A percentile compares a stretch with the other conserved stretches of the same genome.
These are phyloP conservation scores for Cynoglossus semilaevis DNA, from an alignment of 2,113 vertebrate genomes.

Conservation along the genomic window DNA sequence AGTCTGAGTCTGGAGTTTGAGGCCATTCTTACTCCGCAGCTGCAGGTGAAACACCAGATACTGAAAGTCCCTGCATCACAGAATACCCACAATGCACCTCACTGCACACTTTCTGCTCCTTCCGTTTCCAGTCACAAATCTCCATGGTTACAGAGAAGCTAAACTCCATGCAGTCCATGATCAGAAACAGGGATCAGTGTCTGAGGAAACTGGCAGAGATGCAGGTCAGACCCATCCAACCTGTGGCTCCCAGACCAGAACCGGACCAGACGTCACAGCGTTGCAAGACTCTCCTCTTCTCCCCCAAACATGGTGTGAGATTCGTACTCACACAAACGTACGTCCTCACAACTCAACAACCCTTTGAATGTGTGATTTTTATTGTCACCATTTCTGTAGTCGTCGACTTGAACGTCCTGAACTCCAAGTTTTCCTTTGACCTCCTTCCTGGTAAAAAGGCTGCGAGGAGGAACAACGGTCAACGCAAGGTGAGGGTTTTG, in stretches of 20 bases:
- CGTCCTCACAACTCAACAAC: not conserved
- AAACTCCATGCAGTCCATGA: slow-evolving; percentile 80
- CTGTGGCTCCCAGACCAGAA: slow-evolving; percentile 84
- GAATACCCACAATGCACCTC: not conserved
- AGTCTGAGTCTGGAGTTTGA: slow-evolving; percentile 85
- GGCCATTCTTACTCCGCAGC: slow-evolving; percentile 81
- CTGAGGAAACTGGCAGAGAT: slow-evolving; percentile 81
- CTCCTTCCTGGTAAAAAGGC: slow-evolving; percentile 87
- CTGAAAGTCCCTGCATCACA: not conserved
- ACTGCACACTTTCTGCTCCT: not conserved
- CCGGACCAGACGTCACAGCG: slow-evolving; percentile 70
- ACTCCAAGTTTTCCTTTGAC: slow-evolving; percentile 89
- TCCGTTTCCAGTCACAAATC: slow-evolving; percentile 79
- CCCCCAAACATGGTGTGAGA: slow-evolving; percentile 85
- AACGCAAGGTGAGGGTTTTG: slow-evolving; percentile 78
- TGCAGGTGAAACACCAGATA: slow-evolving; percentile 77
- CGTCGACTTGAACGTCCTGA: slow-evolving; percentile 83
- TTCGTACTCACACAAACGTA: not conserved
- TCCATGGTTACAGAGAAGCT: slow-evolving; percentile 83
- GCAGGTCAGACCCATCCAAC: slow-evolving; percentile 80
- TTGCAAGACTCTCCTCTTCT: slow-evolving; percentile 81
- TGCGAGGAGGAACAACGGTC: slow-evolving; percentile 81
- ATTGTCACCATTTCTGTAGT: slow-evolving; percentile 59
- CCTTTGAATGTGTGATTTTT: not conserved
- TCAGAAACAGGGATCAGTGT: slow-evolving; percentile 85